A percentile compares a stretch with the other conserved stretches of the same genome.
These are phyloP conservation scores for Puma concolor DNA, from an alignment of 2,113 vertebrate species.

Conservation along the genomic window DNA sequence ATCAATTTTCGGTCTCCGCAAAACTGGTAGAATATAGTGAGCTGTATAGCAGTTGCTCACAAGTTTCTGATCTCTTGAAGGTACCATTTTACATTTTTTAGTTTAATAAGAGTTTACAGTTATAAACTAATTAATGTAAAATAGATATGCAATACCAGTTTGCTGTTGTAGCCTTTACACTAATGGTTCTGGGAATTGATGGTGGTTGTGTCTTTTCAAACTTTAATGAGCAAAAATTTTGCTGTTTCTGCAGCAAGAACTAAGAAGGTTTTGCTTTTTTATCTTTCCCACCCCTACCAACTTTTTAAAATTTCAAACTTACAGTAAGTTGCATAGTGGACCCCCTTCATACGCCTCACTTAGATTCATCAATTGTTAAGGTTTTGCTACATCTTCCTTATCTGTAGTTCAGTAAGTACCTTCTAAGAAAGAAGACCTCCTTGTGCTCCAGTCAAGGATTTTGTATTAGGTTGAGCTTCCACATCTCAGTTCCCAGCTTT, in stretches of 20 bases:
- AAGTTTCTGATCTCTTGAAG: background rate
- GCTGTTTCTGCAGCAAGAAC: background rate
- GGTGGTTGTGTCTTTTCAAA: background rate
- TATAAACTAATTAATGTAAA: background rate
- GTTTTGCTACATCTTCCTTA: background rate
- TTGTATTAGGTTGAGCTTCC: background rate
- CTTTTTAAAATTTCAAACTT: background rate
- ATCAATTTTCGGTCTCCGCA: background rate
- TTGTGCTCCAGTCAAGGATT: background rate
- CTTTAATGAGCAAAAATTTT: background rate
- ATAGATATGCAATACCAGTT: background rate
- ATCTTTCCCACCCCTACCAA: background rate
- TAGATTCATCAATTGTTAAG: background rate
- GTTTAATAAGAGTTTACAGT: background rate
- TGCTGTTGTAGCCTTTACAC: background rate
- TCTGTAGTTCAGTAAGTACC: background rate
- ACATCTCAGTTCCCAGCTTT: background rate
- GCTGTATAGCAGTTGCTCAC: background rate
- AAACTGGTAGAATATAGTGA: background rate
- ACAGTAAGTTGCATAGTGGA: background rate
- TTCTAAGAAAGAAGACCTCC: background rate
- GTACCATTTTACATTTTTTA: background rate
- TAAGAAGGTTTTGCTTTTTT: background rate
- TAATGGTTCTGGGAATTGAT: background rate
- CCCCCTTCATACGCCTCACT: background rate